Conservation (phyloP, 2,888 invertebrate species). For the Orgyia antiqua region DNA sequence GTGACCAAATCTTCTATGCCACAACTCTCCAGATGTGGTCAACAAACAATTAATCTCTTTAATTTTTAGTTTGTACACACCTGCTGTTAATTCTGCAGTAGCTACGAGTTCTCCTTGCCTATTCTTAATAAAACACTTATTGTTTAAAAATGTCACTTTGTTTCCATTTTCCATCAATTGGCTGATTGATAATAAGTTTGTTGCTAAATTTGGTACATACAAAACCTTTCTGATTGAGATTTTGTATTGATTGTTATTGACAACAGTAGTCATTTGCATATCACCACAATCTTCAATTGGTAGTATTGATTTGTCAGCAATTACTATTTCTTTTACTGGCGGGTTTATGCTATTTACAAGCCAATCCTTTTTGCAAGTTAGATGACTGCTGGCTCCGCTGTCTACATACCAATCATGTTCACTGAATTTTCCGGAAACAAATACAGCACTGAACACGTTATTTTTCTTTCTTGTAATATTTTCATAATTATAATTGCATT, state of each 20-base stretch:
- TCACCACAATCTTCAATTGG: neutral
- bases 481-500: neutral
- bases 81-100: too few species aligned
- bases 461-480: neutral
- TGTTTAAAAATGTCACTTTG: neutral
- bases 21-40: too few species aligned
- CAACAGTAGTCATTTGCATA: neutral
- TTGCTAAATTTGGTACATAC: slow-evolving; percentile 5
- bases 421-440: neutral
- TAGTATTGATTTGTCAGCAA: neutral
- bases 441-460: neutral
- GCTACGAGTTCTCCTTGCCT: too few species aligned
- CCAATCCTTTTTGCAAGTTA: neutral
- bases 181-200: slow-evolving; percentile 5
- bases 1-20: too few species aligned
- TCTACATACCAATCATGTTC: neutral
- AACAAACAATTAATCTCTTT: too few species aligned
- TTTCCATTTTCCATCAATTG: slow-evolving; percentile 5
- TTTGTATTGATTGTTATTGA: neutral
- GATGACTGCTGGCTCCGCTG: neutral
- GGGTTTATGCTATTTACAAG: neutral
- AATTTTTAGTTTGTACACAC: too few species aligned
- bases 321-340: neutral
- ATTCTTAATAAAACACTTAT: neutral
- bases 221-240: slow-evolving; percentile 5